phyloP scores from a whole-genome alignment of 2,888 invertebrate species.

The Chromoteleia sp. region DNA sequence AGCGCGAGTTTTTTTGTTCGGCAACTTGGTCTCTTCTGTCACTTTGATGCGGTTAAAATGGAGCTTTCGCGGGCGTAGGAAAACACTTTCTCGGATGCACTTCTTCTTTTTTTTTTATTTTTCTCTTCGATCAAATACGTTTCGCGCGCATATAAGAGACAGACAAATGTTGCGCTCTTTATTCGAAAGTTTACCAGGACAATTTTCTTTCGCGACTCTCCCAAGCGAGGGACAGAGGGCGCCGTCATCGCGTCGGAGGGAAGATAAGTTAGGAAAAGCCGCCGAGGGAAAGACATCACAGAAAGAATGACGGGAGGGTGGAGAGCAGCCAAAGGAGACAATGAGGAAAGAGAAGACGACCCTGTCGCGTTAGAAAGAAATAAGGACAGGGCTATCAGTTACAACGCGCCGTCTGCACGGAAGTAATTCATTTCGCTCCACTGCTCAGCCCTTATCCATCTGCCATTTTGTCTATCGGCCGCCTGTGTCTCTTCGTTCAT shows the following conservation, averaged over 20 bases:
- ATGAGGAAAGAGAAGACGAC: conserved; percentile 74
- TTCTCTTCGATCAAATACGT: no score
- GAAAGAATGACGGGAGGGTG: conserved; percentile 69
- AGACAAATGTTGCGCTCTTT: conserved; percentile 34
- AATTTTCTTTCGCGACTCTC: conserved; percentile 45
- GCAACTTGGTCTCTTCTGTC: conserved; percentile 1
- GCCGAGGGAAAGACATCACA: conserved; percentile 69
- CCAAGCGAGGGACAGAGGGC: conserved; percentile 45
- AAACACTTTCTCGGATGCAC: no score
- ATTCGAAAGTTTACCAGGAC: conserved; percentile 63
- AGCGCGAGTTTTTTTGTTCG: conserved; percentile 12
- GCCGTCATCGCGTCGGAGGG: conserved; percentile 49
- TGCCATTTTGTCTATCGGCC: conserved; percentile 68
- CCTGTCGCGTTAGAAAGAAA: conserved; percentile 79
- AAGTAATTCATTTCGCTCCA: conserved; percentile 80
- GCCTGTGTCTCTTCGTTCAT: conserved; percentile 54
- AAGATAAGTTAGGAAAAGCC: conserved; percentile 67
- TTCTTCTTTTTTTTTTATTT: no score
- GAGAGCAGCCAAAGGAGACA: conserved; percentile 76
- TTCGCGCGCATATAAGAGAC: no score
- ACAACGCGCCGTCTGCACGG: conserved; percentile 79
- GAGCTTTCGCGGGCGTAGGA: no score
- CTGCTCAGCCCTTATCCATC: conserved; percentile 71
- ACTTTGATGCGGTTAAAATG: conserved; percentile 10
- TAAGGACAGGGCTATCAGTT: conserved; percentile 80